These are phyloP conservation scores for Trichogramma evanescens DNA, from an alignment of 2,888 invertebrate genomes.

Conservation along the genomic window DNA sequence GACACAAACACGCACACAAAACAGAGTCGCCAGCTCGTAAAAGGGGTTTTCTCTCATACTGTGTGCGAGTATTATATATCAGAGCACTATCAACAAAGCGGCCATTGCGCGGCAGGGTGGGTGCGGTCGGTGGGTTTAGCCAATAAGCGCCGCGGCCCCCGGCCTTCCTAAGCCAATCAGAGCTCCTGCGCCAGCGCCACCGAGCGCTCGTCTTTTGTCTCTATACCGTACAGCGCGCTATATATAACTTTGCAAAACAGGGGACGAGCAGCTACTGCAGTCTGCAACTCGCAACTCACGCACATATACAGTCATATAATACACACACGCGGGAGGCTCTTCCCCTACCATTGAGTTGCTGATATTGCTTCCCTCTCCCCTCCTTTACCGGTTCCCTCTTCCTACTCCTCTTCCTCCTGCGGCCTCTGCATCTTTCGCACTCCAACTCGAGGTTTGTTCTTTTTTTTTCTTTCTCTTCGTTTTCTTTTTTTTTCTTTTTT, in stretches of 20 bases:
- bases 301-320: constrained; percentile 10
- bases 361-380: constrained; percentile 11
- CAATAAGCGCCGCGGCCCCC: constrained; percentile 43
- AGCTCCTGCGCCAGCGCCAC: constrained; percentile 29
- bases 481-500: not conserved
- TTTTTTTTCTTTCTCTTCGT: no score
- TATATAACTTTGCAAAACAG: constrained; percentile 32
- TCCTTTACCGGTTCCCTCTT: constrained; percentile 16
- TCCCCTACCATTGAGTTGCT: not conserved
- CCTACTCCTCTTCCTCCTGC: constrained; percentile 14
- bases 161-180: constrained; percentile 43
- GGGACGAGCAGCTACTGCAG: constrained; percentile 3
- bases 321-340: not conserved
- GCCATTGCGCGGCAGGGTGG: constrained; percentile 45
- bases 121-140: constrained; percentile 43
- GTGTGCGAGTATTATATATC: constrained; percentile 23
- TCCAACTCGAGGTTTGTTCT: no score
- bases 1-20: not conserved
- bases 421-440: constrained; percentile 2
- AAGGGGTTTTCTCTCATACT: not conserved
- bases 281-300: constrained; percentile 16
- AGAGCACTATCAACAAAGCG: constrained; percentile 41
- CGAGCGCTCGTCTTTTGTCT: constrained; percentile 40
- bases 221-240: constrained; percentile 32
- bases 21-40: no score